Conservation (phyloP, 2,888 invertebrate genomes). For the Ditula angustiorana region DNA sequence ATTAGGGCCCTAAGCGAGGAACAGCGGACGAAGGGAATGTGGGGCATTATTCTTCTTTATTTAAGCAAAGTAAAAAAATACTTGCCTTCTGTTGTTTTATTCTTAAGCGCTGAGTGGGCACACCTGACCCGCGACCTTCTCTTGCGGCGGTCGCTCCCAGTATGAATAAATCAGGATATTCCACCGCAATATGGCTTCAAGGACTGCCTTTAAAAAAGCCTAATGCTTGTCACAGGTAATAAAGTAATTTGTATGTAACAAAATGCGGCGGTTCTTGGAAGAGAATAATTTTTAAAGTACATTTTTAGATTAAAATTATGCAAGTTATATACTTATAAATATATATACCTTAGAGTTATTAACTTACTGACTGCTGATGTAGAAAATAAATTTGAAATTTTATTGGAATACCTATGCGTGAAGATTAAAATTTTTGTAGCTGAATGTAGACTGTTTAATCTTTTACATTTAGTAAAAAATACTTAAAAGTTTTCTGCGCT, state of each 20-base stretch:
- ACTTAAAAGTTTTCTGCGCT: no score
- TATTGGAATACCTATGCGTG: no score
- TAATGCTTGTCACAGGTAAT: slow-evolving; percentile 31
- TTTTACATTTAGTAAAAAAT: no score
- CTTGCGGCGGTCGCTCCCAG: slow-evolving; percentile 14
- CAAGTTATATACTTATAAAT: no score
- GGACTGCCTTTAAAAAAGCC: slow-evolving; percentile 23
- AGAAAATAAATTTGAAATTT: no score
- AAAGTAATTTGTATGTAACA: slow-evolving; percentile 19
- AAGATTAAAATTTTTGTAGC: no score
- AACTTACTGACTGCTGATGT: no score
- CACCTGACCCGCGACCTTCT: slow-evolving; percentile 23
- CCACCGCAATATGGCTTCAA: slow-evolving; percentile 20
- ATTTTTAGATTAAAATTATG: no score
- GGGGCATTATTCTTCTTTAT: background rate
- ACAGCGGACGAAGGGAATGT: background rate
- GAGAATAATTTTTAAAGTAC: background rate
- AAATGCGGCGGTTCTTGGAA: background rate
- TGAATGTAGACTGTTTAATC: no score
- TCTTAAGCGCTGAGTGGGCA: slow-evolving; percentile 31
- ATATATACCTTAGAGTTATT: no score
- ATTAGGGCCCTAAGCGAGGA: background rate
- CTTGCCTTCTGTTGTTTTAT: slow-evolving; percentile 12
- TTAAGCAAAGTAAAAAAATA: background rate
- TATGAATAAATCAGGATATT: slow-evolving; percentile 35